Percentiles rank a stretch among this genome's conserved stretches.
phyloP scores from a whole-genome alignment of 2,797 vertebrate genomes.

The Mormyrops boulengeri region DNA sequence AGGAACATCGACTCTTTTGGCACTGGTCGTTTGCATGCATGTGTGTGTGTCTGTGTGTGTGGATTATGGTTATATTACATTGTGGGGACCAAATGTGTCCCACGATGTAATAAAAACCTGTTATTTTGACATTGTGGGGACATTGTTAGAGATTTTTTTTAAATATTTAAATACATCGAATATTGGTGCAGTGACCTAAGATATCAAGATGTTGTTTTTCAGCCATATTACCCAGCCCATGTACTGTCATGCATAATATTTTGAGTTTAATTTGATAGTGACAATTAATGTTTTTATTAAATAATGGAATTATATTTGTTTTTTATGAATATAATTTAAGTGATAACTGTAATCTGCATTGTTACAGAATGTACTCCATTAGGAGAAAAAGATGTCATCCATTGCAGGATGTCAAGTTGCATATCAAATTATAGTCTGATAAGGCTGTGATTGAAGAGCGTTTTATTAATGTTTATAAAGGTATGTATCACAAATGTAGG shows the following conservation, averaged over 20 bases:
- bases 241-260: neutral
- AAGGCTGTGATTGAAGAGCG: neutral
- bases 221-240: neutral
- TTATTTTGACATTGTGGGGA: neutral
- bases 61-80: neutral
- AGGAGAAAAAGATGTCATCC: neutral
- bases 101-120: neutral
- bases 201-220: neutral
- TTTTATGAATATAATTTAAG: neutral
- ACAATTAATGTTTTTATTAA: neutral
- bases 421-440: neutral
- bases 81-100: neutral
- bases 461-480: neutral
- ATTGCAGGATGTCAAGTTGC: neutral
- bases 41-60: neutral
- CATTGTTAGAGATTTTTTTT: neutral
- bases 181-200: neutral
- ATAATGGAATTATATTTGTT: neutral
- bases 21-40: neutral
- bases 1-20: neutral
- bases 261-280: neutral
- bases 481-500: neutral
- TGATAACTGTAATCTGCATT: neutral
- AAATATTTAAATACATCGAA: neutral
- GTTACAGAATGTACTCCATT: neutral